Conservation (phyloP, 2,888 invertebrate genomes). For the Agrenia bidenticulata region DNA sequence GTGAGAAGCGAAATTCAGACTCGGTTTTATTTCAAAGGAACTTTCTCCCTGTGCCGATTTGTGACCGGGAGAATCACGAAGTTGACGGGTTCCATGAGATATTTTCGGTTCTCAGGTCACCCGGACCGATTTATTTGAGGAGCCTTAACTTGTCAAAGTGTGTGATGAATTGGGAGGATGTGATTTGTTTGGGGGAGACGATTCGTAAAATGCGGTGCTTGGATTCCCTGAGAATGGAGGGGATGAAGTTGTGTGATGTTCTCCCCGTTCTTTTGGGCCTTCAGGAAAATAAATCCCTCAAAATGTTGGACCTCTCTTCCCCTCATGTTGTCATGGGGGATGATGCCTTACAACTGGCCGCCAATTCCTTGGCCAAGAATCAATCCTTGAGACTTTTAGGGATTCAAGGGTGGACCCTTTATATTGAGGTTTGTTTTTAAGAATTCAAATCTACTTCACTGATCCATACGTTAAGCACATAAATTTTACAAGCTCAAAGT, state of each 20-base stretch:
- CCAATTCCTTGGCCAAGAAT: constrained; percentile 59
- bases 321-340: constrained; percentile 61
- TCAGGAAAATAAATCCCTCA: constrained; percentile 60
- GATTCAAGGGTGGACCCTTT: constrained; percentile 63
- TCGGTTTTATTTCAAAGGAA: constrained; percentile 61
- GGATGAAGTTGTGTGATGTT: constrained; percentile 62
- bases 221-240: constrained; percentile 62
- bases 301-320: constrained; percentile 62
- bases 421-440: constrained; percentile 59
- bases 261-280: constrained; percentile 62
- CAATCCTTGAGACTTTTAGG: constrained; percentile 60
- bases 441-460: too few relatives aligned
- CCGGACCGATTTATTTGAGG: constrained; percentile 57
- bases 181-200: constrained; percentile 61
- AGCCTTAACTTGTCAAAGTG: constrained; percentile 63
- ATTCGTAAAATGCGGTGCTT: constrained; percentile 60
- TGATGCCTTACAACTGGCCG: constrained; percentile 57
- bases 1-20: constrained; percentile 61
- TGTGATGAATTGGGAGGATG: constrained; percentile 57
- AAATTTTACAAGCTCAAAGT: too few relatives aligned
- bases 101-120: constrained; percentile 58
- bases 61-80: constrained; percentile 56
- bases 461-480: too few relatives aligned
- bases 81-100: constrained; percentile 58
- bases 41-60: constrained; percentile 61